These are phyloP conservation scores for Vombatus ursinus DNA, from an alignment of 2,113 vertebrate species.

Conservation along the genomic window DNA sequence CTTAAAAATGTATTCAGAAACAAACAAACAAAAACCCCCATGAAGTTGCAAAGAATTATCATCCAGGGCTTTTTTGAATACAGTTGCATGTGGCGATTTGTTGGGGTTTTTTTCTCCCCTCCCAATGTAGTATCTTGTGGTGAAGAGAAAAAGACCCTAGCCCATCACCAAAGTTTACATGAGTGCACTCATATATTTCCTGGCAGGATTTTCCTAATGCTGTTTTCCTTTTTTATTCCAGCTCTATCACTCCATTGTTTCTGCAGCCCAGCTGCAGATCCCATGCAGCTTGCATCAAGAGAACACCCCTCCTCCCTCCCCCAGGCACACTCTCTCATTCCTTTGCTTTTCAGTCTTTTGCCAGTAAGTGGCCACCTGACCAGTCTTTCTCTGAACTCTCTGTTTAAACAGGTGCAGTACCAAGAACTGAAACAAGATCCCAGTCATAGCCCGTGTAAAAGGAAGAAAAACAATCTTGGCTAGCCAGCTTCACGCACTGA, in stretches of 20 bases:
- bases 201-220: conserved; percentile 73
- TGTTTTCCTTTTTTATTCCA: conserved; percentile 61
- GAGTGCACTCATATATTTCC: conserved; percentile 6
- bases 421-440: conserved; percentile 96
- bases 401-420: conserved; percentile 99
- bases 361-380: conserved; percentile 82
- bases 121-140: background rate
- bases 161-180: conserved; percentile 2
- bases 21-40: conserved; percentile 8
- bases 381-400: conserved; percentile 81
- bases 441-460: conserved; percentile 96
- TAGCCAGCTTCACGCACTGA: conserved; percentile 85
- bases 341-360: conserved; percentile 84
- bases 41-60: background rate
- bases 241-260: conserved; percentile 77
- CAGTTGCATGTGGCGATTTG: background rate
- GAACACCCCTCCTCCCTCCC: background rate
- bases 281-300: conserved; percentile 74
- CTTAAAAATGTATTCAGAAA: conserved; percentile 11
- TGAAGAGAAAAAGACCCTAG: background rate
- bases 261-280: conserved; percentile 81
- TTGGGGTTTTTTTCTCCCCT: background rate
- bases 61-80: background rate
- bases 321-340: conserved; percentile 71
- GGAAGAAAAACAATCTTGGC: conserved; percentile 96